Evolutionary conservation across 2,113 vertebrate genomes (phyloP), one percentile per base, ranked within the genome.

Genomic region (Phylloscopus trochiloides): DNA sequence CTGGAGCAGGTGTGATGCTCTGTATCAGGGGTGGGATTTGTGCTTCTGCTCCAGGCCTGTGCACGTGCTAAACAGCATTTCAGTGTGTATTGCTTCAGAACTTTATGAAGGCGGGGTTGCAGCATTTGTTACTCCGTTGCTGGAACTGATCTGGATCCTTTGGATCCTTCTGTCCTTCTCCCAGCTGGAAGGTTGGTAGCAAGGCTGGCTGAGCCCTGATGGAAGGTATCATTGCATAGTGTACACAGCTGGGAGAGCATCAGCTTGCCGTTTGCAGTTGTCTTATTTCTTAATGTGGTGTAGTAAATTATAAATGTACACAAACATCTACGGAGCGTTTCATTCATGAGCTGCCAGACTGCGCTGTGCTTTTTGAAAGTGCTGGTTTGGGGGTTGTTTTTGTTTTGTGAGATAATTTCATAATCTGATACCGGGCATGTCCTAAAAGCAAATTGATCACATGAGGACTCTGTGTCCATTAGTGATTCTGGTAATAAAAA

Each of bases 251-350:
- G 86, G 88, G 82, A 96, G 52, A 88, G 63, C 45, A 62, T 59
- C 73, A 89, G 82, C 90, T 71, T 71, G 74, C 93, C 15, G 0
- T 82, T 66, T 95, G 88, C 82, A 80, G 75, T 94, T 82, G 67
- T 76, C 52, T 82, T 62, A 32, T 43, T 95, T 83, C 90, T 86
- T 92, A 90, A 76, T 77, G 92, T 68, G 48, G 15, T 88, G 67
- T 86, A 73, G 67, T 94, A 74, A 96, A 96, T 96, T 82, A 94
- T 88, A 86, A 93, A 96, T 86, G 88, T 74, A 84, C 86, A 80
- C 88, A 86, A 74, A 88, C 92, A 75, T 54, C 90, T 93, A 71
- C 10, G 0, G 71, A 93, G 85, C 26, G 5, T 63, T 96, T 96
- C 68, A 90, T 96, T 96, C 85, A 86, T 74, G 67, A 94, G 79